Evolutionary conservation across 1,140 invertebrate species (phyloP).

Genomic region (Maniola jurtina): DNA sequence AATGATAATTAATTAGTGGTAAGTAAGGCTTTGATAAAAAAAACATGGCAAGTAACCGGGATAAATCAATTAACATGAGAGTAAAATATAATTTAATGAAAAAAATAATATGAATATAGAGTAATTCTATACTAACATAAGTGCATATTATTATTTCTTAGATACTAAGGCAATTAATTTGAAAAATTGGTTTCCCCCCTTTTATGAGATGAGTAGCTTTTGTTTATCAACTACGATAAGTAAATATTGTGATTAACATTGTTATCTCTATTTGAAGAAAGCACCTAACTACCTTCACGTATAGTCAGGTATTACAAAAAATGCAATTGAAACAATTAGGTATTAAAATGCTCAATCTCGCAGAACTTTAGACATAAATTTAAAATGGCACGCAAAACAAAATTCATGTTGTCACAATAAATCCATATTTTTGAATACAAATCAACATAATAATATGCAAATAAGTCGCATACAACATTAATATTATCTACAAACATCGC

Average conservation of each 20-base stretch:
- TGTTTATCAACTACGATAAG: neutral
- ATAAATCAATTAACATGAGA: slow-evolving; percentile 10
- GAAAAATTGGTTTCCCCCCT: no score
- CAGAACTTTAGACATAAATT: slow-evolving; percentile 8
- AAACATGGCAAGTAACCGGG: slow-evolving; percentile 39
- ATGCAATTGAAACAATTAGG: neutral
- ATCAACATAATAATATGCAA: slow-evolving; percentile 8
- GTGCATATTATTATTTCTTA: no score
- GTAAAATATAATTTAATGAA: neutral
- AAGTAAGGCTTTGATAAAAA: slow-evolving; percentile 36
- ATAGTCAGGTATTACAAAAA: neutral
- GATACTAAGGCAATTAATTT: no score
- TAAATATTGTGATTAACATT: neutral
- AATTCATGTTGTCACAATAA: slow-evolving; percentile 12
- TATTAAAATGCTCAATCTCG: slow-evolving; percentile 4
- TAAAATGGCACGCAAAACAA: slow-evolving; percentile 50
- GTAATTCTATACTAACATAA: no score
- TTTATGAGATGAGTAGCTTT: neutral
- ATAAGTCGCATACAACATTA: slow-evolving; percentile 12
- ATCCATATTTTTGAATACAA: neutral
- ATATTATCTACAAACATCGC: slow-evolving; percentile 15
- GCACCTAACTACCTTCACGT: no score
- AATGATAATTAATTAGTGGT: slow-evolving; percentile 43
- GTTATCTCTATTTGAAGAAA: no score
- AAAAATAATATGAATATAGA: neutral